A percentile compares a stretch with the other conserved stretches of the same genome.
phyloP scores from a whole-genome alignment of 2,113 vertebrate species.

The Steatornis caripensis region DNA sequence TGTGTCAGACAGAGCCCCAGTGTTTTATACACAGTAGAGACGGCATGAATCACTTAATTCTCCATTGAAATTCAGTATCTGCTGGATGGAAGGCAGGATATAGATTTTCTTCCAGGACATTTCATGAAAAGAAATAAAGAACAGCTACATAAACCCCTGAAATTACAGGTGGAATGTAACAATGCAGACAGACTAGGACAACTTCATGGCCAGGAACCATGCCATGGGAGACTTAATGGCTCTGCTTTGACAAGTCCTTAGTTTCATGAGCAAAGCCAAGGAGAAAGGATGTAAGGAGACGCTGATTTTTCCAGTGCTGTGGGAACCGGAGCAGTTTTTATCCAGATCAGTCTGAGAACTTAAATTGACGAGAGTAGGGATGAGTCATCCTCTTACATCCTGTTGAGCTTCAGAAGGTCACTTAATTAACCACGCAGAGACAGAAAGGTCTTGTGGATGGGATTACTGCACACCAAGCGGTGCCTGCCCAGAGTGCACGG shows the following conservation, averaged over 20 bases:
- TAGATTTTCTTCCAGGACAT: slow-evolving; percentile 54
- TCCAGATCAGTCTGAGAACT: neutral
- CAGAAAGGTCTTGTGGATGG: neutral
- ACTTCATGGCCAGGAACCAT: neutral
- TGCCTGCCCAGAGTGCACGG: neutral
- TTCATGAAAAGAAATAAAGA: slow-evolving; percentile 17
- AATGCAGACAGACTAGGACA: neutral
- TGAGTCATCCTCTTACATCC: neutral
- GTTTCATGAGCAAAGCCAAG: neutral
- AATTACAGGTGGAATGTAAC: neutral
- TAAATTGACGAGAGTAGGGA: neutral
- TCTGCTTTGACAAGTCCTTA: neutral
- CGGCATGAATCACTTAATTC: slow-evolving; percentile 32
- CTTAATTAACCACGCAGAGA: neutral
- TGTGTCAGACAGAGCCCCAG: neutral
- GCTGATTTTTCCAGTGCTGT: neutral
- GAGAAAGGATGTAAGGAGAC: neutral
- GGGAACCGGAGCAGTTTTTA: neutral
- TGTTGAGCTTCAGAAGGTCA: neutral
- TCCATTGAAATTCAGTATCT: slow-evolving; percentile 30
- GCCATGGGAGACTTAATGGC: neutral
- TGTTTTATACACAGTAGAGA: neutral
- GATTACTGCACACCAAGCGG: neutral
- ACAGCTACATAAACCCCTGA: neutral
- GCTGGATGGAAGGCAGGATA: neutral